These are phyloP conservation scores for Cinara cedri DNA, from an alignment of 2,888 invertebrate species.

Conservation along the genomic window DNA sequence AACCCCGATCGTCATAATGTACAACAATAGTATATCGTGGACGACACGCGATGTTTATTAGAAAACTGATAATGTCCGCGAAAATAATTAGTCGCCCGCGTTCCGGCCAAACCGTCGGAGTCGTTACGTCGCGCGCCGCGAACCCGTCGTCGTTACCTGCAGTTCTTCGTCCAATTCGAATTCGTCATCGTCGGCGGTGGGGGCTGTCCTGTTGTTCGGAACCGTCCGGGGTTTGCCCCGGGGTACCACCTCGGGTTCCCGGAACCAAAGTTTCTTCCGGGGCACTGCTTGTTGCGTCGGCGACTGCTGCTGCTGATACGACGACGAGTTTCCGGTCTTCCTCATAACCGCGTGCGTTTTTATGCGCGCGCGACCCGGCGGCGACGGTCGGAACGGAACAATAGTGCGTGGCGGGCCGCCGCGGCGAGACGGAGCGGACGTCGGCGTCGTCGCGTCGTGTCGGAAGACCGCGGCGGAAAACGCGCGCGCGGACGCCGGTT, in stretches of 20 bases:
- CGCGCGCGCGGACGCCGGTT: not conserved
- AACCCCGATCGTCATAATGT: not conserved
- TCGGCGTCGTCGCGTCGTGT: not conserved
- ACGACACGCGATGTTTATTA: not conserved
- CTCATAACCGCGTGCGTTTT: conserved; percentile 60
- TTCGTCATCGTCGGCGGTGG: conserved; percentile 52
- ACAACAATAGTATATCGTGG: not conserved
- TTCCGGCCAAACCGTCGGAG: no score
- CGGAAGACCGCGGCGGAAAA: not conserved
- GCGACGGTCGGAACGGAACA: not conserved
- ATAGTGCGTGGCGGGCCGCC: no score
- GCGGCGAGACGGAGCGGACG: no score
- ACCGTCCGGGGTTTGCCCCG: conserved; percentile 33
- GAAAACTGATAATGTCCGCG: no score
- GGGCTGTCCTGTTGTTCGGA: conserved; percentile 23
- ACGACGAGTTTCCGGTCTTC: conserved; percentile 63
- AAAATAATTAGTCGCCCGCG: no score
- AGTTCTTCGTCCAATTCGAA: conserved; percentile 67
- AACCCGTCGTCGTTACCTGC: conserved; percentile 19
- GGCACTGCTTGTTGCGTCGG: conserved; percentile 68
- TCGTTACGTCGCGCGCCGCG: not conserved
- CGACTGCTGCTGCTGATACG: conserved; percentile 58
- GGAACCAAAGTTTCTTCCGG: conserved; percentile 84
- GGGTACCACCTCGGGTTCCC: conserved; percentile 74
- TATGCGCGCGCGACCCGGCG: not conserved